A percentile compares a stretch with the other conserved stretches of the same genome.
phyloP scores from a whole-genome alignment of 2,113 vertebrate genomes.

The Oxyura jamaicensis region DNA sequence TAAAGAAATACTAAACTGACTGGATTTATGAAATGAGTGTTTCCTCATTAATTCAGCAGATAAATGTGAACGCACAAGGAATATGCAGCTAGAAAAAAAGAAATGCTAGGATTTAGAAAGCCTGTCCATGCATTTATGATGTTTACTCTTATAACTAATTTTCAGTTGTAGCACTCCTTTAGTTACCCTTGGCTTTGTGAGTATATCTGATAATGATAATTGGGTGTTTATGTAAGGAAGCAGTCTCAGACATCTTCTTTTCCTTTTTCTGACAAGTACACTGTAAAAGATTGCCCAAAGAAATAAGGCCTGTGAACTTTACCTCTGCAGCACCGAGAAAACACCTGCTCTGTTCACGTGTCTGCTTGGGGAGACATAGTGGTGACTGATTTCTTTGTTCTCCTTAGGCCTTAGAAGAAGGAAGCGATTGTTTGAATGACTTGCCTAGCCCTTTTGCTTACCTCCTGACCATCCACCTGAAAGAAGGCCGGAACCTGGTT shows the following conservation, averaged over 20 bases:
- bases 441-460: slow-evolving; percentile 80
- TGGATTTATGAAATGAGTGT: accelerated
- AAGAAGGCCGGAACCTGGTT: slow-evolving; percentile 89
- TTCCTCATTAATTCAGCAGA: background rate
- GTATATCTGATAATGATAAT: accelerated
- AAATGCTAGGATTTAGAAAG: background rate
- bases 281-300: background rate
- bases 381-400: background rate
- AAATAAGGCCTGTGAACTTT: background rate
- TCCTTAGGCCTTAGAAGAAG: slow-evolving; percentile 68
- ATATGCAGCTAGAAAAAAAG: background rate
- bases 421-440: slow-evolving; percentile 52
- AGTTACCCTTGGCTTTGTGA: background rate
- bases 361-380: background rate
- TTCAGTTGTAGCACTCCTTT: background rate
- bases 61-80: background rate
- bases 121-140: background rate
- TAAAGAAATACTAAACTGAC: background rate
- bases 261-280: background rate
- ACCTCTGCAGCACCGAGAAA: background rate
- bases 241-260: background rate
- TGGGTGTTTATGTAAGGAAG: background rate
- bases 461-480: slow-evolving; percentile 90
- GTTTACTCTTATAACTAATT: background rate
- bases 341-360: background rate